Base-by-base conservation (phyloP, 2,888 invertebrate genomes). In the Beris morrisii region DNA sequence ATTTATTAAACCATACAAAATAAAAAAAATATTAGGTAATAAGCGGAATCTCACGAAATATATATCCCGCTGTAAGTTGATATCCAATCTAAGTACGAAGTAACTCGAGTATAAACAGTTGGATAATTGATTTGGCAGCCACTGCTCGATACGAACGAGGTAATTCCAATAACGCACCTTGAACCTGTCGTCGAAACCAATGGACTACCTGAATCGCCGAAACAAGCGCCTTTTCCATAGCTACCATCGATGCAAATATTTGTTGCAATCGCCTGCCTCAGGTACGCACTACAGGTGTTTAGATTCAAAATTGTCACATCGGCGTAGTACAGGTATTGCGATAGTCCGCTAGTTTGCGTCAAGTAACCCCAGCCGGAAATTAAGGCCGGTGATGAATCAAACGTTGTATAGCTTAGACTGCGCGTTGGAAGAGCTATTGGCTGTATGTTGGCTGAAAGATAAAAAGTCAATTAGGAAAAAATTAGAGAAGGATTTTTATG, bases 371-470 rank as follows among this genome's bases (percentile, higher is more conserved):
- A 77, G 48, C 77, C 77, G 5, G 75, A 73, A 7, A 67, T 74
- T n/a, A 66, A 5, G 69, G 30, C 6, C 0, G 0, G 64, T n/a
- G 52, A 13, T 57, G 78, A 78, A 54, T 76, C 76, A 45, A 45
- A 67, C 56, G 9, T 28, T 12, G 63, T 71, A 68, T 70, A 73
- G 4, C 65, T 77, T 76, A 57, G 75, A 76, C 4, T 77, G 72
- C 44, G 76, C 71, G 74, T 71, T 6, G 82, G 80, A 63, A 82
- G 71, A 52, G 75, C 73, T 30, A 82, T 77, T n/a, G 79, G 75
- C 68, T 79, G 76, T 15, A 83, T 81, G 67, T 76, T 75, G 9
- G 78, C 82, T 83, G 71, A n/a, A 67, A 79, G 77, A 67, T 77
- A 73, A 72, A 69, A 50, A 46, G n/a, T n/a, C n/a, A n/a, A n/a